Conservation (phyloP, 1,140 invertebrate genomes). For the Ladona fulva region DNA sequence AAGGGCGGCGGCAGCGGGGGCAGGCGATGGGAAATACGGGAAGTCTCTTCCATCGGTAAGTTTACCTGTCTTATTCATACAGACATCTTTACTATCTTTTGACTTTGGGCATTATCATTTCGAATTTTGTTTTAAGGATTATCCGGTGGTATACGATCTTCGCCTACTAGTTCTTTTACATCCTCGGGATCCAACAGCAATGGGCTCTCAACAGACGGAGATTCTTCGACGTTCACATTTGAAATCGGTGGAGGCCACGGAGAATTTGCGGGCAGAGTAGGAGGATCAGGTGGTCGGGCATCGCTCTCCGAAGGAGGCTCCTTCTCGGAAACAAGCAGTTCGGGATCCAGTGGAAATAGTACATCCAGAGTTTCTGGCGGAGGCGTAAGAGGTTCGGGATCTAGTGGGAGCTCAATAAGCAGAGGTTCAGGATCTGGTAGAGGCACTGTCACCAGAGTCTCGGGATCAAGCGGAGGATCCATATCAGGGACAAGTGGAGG, state of each 20-base stretch:
- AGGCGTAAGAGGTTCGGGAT: background rate
- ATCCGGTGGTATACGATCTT: too few relatives aligned
- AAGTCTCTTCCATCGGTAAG: background rate
- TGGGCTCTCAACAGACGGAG: too few relatives aligned
- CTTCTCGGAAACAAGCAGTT: background rate
- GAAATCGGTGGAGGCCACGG: too few relatives aligned
- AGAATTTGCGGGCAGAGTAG: background rate
- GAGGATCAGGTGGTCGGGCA: background rate
- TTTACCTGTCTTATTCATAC: too few relatives aligned
- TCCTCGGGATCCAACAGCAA: too few relatives aligned
- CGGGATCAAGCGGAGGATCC: background rate
- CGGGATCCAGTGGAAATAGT: background rate
- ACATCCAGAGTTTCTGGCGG: background rate
- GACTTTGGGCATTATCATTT: too few relatives aligned
- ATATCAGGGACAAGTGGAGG: background rate
- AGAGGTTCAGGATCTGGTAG: background rate
- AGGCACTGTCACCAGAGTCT: background rate
- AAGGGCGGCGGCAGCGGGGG: background rate
- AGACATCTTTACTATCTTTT: too few relatives aligned
- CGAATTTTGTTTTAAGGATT: too few relatives aligned
- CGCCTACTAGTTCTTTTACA: too few relatives aligned
- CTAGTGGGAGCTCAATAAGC: background rate
- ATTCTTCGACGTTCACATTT: too few relatives aligned
- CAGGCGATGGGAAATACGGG: background rate
- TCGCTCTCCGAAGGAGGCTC: background rate